Evolutionary conservation across 2,113 vertebrate species (phyloP).

Genomic region (Atrichornis clamosus): DNA sequence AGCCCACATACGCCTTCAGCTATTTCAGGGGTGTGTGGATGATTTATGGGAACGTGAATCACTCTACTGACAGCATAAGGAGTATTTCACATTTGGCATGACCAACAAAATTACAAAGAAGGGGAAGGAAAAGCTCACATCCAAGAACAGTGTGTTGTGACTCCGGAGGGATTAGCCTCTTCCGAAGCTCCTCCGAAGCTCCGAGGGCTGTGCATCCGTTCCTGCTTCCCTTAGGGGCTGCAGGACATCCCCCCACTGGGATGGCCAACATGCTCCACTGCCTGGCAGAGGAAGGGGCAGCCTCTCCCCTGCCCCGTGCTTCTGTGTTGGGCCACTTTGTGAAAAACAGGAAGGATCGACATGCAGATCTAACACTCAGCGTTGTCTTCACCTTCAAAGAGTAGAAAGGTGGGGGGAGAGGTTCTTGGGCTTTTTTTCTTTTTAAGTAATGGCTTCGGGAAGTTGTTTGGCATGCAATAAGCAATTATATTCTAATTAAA

Average conservation of each 20-base stretch:
- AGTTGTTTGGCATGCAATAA: not conserved
- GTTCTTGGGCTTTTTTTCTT: not conserved
- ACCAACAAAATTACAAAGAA: not conserved
- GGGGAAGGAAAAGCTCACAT: not conserved
- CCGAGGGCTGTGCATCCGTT: not conserved
- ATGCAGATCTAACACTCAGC: not conserved
- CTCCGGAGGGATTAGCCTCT: not conserved
- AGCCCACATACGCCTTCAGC: not conserved
- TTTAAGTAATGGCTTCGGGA: not conserved
- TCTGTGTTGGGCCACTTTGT: not conserved
- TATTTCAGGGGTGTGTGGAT: not conserved
- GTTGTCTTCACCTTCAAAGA: not conserved
- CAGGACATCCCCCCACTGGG: fast-evolving
- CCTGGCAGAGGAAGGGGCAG: not conserved
- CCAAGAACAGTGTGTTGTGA: not conserved
- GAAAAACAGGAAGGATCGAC: not conserved
- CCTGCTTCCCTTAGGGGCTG: fast-evolving
- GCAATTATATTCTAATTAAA: not conserved
- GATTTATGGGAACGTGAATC: constrained; percentile 16
- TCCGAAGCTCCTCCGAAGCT: not conserved
- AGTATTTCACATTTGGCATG: not conserved
- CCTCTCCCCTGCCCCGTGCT: not conserved
- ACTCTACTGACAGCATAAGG: not conserved
- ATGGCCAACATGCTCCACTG: not conserved
- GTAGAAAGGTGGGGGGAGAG: not conserved